Base-by-base conservation (phyloP, 1,140 invertebrate genomes). In the Drosophila busckii region DNA sequence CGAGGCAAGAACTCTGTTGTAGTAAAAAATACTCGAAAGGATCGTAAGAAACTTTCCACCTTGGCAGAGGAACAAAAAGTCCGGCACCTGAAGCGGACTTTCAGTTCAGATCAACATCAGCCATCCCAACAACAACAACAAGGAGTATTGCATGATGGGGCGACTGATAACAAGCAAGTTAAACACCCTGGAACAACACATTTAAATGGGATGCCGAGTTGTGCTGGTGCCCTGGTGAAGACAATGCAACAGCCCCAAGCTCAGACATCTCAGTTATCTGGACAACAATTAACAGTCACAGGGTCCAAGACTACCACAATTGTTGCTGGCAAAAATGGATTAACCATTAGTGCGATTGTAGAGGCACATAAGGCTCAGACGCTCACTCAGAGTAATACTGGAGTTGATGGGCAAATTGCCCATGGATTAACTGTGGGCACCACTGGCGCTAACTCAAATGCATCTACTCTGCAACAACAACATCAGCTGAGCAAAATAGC, bases 1-100 rank as follows among this genome's bases (percentile, higher is more conserved):
- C 89, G 95, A 56, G 95, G 95, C 4, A 89, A 94, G 31, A 96
- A 96, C 88, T 93, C 94, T 8, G 94, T 93, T n/a, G 94, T 97
- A 20, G 95, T 97, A 37, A 94, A 94, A 55, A 93, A 93, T 70
- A 92, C 93, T 8, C 92, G 93, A 48, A 94, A 94, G 63, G 93
- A 94, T 40, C 91, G 91, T 65, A 93, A 93, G 68, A 93, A 93
- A 58, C 65, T 64, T 10, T 37, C 61, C 22, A 17, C 15, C 10
- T 9, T 32, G 10, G 48, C 66, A 4, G 55, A 59, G 2, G 70
- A 60, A 4, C 50, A 34, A 3, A 80, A 65, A 17, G 49, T 49
- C 15, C 54, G 53, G 1, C 70, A 69, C 15, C 25, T 70, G 19
- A 84, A 84, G 17, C 66, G 62, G 9, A 69, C 34, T 9, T 83